These are phyloP conservation scores for Parus major DNA, from an alignment of 2,113 vertebrate species.

Conservation along the genomic window DNA sequence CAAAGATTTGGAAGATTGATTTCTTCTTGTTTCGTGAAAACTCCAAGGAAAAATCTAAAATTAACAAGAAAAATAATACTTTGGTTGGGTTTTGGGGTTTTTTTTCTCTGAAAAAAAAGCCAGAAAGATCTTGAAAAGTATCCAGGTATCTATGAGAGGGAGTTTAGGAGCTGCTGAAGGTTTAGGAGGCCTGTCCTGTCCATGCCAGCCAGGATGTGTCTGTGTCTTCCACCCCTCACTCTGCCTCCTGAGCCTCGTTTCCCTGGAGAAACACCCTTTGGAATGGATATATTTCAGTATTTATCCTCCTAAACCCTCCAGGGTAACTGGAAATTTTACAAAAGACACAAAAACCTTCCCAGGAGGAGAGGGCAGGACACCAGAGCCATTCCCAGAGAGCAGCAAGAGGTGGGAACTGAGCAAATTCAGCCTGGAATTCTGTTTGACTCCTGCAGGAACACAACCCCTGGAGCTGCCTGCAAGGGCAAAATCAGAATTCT, in stretches of 20 bases:
- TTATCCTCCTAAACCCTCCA: background rate
- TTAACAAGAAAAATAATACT: fast-evolving
- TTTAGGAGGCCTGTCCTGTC: background rate
- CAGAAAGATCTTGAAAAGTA: background rate
- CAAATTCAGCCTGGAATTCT: background rate
- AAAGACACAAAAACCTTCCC: background rate
- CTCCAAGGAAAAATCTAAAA: background rate
- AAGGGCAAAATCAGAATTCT: background rate
- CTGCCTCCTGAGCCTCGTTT: fast-evolving
- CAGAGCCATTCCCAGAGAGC: fast-evolving
- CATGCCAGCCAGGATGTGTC: background rate
- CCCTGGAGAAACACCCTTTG: background rate
- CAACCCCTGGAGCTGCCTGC: background rate
- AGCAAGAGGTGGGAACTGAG: background rate
- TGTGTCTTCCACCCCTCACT: too few species aligned
- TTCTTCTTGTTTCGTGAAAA: background rate
- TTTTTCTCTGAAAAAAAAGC: background rate
- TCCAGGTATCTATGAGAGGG: background rate
- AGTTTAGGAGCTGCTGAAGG: background rate
- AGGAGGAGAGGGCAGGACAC: background rate
- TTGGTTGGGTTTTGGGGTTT: background rate
- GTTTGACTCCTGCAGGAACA: background rate
- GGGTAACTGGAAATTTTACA: background rate
- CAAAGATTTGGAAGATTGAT: background rate
- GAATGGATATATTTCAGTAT: background rate